Evolutionary conservation across 2,797 vertebrate species (phyloP).

Genomic region (Tenualosa ilisha): DNA sequence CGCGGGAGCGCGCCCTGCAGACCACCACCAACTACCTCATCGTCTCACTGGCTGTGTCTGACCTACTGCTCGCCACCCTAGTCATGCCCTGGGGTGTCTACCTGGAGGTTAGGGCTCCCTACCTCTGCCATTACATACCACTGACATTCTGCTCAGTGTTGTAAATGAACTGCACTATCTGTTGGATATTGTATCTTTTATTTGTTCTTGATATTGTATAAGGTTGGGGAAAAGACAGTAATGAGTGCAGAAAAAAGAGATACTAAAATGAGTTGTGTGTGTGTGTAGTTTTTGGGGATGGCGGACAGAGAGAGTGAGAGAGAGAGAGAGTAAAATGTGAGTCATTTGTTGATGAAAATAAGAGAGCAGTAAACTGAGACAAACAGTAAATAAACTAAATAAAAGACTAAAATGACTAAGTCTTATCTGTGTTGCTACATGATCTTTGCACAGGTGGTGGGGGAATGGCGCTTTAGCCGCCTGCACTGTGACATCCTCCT

Average conservation of each 20-base stretch:
- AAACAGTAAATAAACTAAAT: neutral
- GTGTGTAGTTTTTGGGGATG: neutral
- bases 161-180: neutral
- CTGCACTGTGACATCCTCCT: constrained; percentile 80
- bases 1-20: constrained; percentile 72
- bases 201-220: neutral
- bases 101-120: constrained; percentile 47
- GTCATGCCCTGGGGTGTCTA: constrained; percentile 81
- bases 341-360: too few relatives aligned
- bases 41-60: constrained; percentile 75
- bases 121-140: too few relatives aligned
- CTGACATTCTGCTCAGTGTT: neutral
- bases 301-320: neutral
- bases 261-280: neutral
- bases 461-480: constrained; percentile 78
- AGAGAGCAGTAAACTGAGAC: neutral
- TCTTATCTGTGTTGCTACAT: neutral
- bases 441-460: constrained; percentile 69
- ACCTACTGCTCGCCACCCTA: constrained; percentile 75
- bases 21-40: constrained; percentile 81
- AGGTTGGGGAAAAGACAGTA: too few relatives aligned
- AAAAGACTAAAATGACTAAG: neutral
- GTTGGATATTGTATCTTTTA: neutral
- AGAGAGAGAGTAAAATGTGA: too few relatives aligned
- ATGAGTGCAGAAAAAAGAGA: neutral